These are phyloP conservation scores for Cirrhinus mrigala DNA, from an alignment of 2,797 vertebrate genomes.

Conservation along the genomic window DNA sequence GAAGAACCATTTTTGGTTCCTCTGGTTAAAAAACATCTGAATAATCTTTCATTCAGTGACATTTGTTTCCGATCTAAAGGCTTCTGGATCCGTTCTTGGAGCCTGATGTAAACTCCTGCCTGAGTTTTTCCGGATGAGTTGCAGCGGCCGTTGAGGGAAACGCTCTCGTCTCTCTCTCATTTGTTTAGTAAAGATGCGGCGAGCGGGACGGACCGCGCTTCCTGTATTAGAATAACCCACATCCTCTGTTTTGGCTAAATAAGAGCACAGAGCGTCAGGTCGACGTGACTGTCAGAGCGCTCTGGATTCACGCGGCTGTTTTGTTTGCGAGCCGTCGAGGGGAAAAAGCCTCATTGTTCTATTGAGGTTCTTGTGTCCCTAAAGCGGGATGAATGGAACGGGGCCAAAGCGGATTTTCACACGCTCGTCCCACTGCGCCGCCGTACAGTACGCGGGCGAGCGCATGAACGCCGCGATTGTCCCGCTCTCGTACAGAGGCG, in stretches of 20 bases:
- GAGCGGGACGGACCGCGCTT: constrained; percentile 39
- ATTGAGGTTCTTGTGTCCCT: constrained; percentile 45
- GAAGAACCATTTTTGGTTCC: too few relatives aligned
- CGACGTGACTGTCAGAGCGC: constrained; percentile 44
- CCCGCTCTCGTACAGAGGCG: not conserved
- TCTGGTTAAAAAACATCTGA: too few relatives aligned
- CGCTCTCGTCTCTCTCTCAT: constrained; percentile 19
- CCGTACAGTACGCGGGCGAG: constrained; percentile 74
- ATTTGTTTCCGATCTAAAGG: too few relatives aligned
- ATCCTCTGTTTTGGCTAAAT: constrained; percentile 73
- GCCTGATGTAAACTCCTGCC: not conserved
- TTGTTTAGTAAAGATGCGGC: constrained; percentile 62
- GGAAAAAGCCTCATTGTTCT: constrained; percentile 52
- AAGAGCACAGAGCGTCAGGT: constrained; percentile 17
- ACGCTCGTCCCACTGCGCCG: constrained; percentile 76
- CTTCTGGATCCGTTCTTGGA: too few relatives aligned
- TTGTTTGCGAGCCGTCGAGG: constrained; percentile 30
- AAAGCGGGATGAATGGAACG: constrained; percentile 69
- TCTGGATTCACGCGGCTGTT: constrained; percentile 58
- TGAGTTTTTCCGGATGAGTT: not conserved
- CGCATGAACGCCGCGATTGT: constrained; percentile 58
- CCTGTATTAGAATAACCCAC: constrained; percentile 71
- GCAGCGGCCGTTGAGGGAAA: not conserved
- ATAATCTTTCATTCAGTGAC: too few relatives aligned
- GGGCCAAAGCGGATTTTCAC: constrained; percentile 78